Evolutionary conservation across 2,888 invertebrate species (phyloP), one percentile per base, ranked within the genome.

Genomic region (Cryptocephalus moraei): DNA sequence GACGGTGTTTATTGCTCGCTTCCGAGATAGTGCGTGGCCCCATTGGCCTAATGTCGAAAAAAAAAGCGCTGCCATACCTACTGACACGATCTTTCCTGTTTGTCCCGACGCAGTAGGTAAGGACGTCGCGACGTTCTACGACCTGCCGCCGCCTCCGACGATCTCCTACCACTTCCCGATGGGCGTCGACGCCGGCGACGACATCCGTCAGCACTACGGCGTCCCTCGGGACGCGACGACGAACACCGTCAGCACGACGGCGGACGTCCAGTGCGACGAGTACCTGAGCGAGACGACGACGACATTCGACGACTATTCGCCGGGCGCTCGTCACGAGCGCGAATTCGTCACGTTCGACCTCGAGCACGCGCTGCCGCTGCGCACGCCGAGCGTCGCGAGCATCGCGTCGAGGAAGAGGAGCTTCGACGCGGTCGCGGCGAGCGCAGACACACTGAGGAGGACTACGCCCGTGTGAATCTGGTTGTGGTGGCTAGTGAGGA

Each of bases 321-420:
- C 81, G 9, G 69, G 70, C 49, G 62, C 72, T 49, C 75, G 72
- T 40, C 74, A 77, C 43, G 78, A 80, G 52, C 82, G 81, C 55
- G 84, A 84, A 59, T 77, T 84, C 62, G 81, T 84, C 41, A 82
- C 83, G 9, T 84, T 84, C 63, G 82, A 84, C 59, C 73, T 80
- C 46, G 82, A 81, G 34, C 76, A 76, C 41, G 71, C 76, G 22
- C 57, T 75, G 55, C 73, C 75, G 41, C 43, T 60, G 9, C 57
- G 60, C 49, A 66, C 67, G 8, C 68, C 65, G 43, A 69, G 67
- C 57, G 64, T 58, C 45, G 60, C 61, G 34, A 65, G 72, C 22
- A 61, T 68, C 46, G 64, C 57, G 54, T 63, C 64, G 43, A 56
- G 64, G 40, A 62, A 60, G 49, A 63, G 33, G 33, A 22, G 62